These are phyloP conservation scores for Pocota personata DNA, from an alignment of 2,888 invertebrate species.

Conservation along the genomic window DNA sequence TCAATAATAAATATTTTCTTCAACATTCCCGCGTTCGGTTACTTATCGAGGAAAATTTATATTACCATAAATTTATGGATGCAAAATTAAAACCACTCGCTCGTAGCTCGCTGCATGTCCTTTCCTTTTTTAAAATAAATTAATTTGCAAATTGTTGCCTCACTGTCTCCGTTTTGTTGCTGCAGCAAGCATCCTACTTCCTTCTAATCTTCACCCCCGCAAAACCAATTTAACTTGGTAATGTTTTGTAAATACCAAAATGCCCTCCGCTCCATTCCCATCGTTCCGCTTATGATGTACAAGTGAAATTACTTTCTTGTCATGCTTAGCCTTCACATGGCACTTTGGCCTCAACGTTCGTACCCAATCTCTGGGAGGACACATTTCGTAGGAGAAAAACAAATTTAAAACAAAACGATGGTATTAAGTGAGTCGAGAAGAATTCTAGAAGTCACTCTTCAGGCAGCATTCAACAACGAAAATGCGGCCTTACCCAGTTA, in stretches of 20 bases:
- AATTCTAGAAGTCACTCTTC: neutral
- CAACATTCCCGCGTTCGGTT: neutral
- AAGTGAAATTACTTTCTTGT: constrained; percentile 53
- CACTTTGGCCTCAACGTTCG: neutral
- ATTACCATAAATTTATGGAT: constrained; percentile 19
- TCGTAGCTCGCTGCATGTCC: neutral
- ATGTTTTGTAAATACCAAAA: constrained; percentile 57
- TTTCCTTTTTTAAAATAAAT: neutral
- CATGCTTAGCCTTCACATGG: constrained; percentile 34
- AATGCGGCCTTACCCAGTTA: neutral
- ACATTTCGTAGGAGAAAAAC: neutral
- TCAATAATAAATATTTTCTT: neutral
- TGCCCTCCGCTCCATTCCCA: neutral
- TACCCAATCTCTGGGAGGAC: constrained; percentile 3
- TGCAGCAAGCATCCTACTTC: neutral
- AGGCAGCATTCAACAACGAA: constrained; percentile 1
- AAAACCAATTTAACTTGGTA: constrained; percentile 29
- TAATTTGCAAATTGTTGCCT: constrained; percentile 44
- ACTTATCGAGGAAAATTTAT: neutral
- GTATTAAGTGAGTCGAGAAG: neutral
- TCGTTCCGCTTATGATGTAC: neutral
- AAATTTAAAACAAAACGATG: constrained; percentile 21
- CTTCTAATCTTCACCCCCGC: neutral
- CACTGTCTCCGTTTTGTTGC: neutral
- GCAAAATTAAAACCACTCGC: constrained; percentile 21